A percentile compares a stretch with the other conserved stretches of the same genome.
Evolutionary conservation across 2,113 vertebrate species (phyloP).

Genomic region (Anser brachyrhynchus): DNA sequence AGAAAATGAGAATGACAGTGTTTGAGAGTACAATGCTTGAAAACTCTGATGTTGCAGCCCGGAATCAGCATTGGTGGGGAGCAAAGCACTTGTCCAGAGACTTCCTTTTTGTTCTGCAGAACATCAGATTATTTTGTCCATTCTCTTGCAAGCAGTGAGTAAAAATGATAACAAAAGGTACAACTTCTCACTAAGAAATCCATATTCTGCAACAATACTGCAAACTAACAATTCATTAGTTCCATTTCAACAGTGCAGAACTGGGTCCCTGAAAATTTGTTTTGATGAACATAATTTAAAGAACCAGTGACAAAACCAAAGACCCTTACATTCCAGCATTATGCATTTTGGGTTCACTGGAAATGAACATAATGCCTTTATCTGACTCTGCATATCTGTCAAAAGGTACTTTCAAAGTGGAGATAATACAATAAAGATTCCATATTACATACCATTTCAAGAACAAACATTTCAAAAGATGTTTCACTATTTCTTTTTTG

Average conservation of each 20-base stretch:
- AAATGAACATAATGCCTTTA: neutral
- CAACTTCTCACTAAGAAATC: neutral
- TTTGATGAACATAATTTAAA: neutral
- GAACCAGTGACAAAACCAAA: neutral
- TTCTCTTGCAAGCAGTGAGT: neutral
- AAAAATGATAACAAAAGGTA: neutral
- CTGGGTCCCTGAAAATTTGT: neutral
- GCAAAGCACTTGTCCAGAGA: neutral
- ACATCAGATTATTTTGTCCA: neutral
- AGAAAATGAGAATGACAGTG: neutral
- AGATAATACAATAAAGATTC: neutral
- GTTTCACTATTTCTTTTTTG: neutral
- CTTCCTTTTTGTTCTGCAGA: rapidly evolving
- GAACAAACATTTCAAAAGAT: neutral
- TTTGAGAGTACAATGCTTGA: neutral
- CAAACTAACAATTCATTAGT: neutral
- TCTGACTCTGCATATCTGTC: neutral
- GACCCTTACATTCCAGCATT: neutral
- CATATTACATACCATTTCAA: neutral
- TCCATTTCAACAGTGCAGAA: neutral
- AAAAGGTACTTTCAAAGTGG: neutral
- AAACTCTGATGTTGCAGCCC: neutral
- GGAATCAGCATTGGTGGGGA: neutral
- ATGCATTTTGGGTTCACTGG: neutral
- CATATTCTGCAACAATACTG: neutral